Base-by-base conservation (phyloP, 1,140 invertebrate species). In the Zophobas morio region DNA sequence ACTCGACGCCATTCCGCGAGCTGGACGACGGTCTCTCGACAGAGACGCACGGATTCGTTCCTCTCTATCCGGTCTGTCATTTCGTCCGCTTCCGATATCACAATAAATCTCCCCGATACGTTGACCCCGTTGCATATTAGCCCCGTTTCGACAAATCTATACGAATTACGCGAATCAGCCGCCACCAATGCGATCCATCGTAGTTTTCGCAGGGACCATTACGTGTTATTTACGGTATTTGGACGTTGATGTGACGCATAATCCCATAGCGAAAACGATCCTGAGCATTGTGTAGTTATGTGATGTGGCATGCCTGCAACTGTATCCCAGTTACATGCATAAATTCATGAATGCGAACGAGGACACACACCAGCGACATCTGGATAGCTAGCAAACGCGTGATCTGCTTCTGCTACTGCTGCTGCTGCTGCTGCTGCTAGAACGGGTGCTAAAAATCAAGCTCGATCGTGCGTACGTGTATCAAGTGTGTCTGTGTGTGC, bases 291-390 rank as follows among this genome's bases (percentile, higher is more conserved):
- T 73, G 54, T 53, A 37, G n/a, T 40, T 54, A 56, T 56, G 35
- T 42, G 54, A 73, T 35, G 54, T 73, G 71, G 51, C 72, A 46
- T 77, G 54, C 47, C 73, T 53, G 78, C 75, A 79, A 76, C 66
- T 77, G 63, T 71, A 78, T 78, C 54, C 60, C 70, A 78, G 76
- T 66, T 73, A 78, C 77, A 80, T 80, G 77, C 70, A 80, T 79
- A 78, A 75, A 80, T 80, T 77, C 77, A 80, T 80, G 77, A 80
- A 70, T 80, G 74, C 73, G 74, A 75, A 77, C 72, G 20, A 66
- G 66, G 56, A 51, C 20, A 80, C 60, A 75, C 33, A 66, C 46
- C 75, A 63, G 36, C 75, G 73, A 73, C 74, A 79, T 79, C 74
- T 75, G 78, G 40, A 37, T 51, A 51, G 60, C 46, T 20, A 51